phyloP scores from a whole-genome alignment of 2,888 invertebrate genomes.

The Acronicta aceris region DNA sequence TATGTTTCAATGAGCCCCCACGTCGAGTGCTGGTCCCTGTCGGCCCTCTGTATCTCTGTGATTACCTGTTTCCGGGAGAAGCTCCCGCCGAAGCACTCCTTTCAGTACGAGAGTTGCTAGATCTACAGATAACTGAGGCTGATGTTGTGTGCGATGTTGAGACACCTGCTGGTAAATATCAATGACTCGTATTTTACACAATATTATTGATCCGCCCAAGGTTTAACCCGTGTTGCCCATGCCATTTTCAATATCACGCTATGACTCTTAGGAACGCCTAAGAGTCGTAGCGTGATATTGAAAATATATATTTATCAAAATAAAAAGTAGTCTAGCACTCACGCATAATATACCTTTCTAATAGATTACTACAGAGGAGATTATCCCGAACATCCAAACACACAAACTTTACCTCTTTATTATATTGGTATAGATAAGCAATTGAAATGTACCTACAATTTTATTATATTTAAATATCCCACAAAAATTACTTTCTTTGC shows the following conservation, averaged over 20 bases:
- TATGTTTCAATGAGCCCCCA: constrained; percentile 96
- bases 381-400: no score
- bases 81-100: constrained; percentile 94
- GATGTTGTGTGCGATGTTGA: constrained; percentile 93
- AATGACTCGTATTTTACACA: background rate
- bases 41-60: constrained; percentile 92
- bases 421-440: no score
- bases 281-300: no score
- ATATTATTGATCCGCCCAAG: no score
- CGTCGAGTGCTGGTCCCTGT: constrained; percentile 94
- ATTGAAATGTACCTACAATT: background rate
- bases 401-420: no score
- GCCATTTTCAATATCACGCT: no score
- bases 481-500: constrained; percentile 16
- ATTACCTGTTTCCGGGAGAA: constrained; percentile 97
- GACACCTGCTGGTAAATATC: constrained; percentile 91
- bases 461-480: background rate
- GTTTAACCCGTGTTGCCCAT: no score
- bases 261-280: no score
- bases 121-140: constrained; percentile 92
- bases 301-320: no score
- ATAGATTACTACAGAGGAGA: no score
- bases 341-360: no score
- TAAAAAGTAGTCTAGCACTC: no score
- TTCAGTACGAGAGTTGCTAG: constrained; percentile 94